phyloP scores from a whole-genome alignment of 2,797 vertebrate species.

The Anniella stebbinsi region DNA sequence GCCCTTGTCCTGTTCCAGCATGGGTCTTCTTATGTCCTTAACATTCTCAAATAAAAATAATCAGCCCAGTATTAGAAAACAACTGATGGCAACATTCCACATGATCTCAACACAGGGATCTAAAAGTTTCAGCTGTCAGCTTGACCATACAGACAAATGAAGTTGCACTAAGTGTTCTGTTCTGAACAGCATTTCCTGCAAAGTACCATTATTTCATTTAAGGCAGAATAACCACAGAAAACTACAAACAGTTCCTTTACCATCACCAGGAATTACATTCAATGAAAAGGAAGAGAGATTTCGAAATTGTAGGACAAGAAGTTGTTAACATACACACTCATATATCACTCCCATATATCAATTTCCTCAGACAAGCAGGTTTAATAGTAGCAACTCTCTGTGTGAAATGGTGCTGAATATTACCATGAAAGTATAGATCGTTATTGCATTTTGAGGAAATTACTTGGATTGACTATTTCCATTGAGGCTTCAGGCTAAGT shows the following conservation, averaged over 20 bases:
- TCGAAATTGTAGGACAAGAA: conserved; percentile 55
- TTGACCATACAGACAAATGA: background rate
- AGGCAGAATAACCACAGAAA: conserved; percentile 62
- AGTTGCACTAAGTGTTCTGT: background rate
- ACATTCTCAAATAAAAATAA: background rate
- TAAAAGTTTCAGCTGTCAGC: background rate
- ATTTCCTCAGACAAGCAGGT: conserved; percentile 58
- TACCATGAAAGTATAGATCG: conserved; percentile 42
- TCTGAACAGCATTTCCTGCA: conserved; percentile 50
- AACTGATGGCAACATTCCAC: background rate
- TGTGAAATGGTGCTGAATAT: conserved; percentile 39
- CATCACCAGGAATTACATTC: conserved; percentile 60
- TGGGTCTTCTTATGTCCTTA: no score
- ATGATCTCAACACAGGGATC: background rate
- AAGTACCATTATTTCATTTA: conserved; percentile 58
- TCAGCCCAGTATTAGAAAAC: background rate
- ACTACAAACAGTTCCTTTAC: conserved; percentile 48
- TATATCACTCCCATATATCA: conserved; percentile 40
- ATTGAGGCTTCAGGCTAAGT: conserved; percentile 45
- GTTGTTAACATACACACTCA: conserved; percentile 36
- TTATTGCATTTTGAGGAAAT: conserved; percentile 55
- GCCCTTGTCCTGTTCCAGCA: no score
- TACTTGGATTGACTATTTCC: conserved; percentile 55
- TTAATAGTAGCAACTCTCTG: conserved; percentile 57
- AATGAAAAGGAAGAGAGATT: conserved; percentile 66